Percentiles rank a stretch among this genome's conserved stretches.
These are phyloP conservation scores for Trichoplusia ni DNA, from an alignment of 1,140 invertebrate genomes.

Conservation along the genomic window DNA sequence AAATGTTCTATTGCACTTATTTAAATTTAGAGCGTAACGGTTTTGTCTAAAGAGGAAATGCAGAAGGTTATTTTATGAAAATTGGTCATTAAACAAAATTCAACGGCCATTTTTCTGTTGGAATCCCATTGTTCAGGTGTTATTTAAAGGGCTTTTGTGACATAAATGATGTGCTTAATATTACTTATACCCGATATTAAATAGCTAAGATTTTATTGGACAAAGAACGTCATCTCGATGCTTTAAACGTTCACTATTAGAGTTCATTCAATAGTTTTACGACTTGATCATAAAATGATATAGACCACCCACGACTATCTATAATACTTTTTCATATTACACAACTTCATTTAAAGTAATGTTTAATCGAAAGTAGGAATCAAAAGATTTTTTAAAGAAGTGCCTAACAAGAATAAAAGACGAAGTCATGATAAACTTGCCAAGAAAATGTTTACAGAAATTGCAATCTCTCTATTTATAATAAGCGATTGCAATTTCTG, in stretches of 20 bases:
- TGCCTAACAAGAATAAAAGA: no score
- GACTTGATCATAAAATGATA: neutral
- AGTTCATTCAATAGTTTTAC: neutral
- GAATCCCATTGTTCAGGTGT: neutral
- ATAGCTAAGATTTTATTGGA: neutral
- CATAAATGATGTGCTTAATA: neutral
- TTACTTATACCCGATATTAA: neutral
- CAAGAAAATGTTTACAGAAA: no score
- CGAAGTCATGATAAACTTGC: no score
- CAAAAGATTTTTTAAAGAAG: no score
- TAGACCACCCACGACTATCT: conserved; percentile 6
- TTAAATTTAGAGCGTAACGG: neutral
- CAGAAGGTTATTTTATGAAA: neutral
- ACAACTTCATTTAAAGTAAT: no score
- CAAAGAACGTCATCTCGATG: conserved; percentile 4
- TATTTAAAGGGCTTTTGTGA: neutral
- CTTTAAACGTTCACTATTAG: neutral
- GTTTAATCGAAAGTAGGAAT: neutral
- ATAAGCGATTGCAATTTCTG: no score
- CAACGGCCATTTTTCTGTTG: neutral
- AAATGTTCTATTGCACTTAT: neutral
- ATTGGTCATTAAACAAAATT: neutral
- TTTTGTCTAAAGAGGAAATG: neutral
- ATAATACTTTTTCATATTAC: no score
- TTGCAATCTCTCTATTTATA: no score